These are phyloP conservation scores for Melanerpes aurifrons DNA, from an alignment of 2,113 vertebrate genomes.

Conservation along the genomic window DNA sequence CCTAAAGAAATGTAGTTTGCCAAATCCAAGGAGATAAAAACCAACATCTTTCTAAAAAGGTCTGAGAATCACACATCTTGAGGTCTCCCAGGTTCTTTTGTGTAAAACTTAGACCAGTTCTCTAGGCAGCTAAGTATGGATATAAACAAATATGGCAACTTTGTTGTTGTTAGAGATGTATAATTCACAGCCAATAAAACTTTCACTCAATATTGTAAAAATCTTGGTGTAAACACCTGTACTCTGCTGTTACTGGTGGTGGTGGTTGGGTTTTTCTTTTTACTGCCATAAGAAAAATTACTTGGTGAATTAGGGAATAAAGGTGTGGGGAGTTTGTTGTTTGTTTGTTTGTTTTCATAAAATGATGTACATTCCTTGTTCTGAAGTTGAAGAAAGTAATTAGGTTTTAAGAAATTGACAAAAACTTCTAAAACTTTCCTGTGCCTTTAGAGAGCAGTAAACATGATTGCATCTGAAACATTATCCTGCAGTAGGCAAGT, in stretches of 20 bases:
- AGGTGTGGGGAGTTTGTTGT: neutral
- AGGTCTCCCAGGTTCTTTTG: accelerated
- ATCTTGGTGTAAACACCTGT: neutral
- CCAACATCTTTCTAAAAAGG: neutral
- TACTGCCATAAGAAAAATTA: neutral
- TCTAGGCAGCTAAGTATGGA: neutral
- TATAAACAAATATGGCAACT: neutral
- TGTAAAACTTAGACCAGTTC: neutral
- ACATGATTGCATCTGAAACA: neutral
- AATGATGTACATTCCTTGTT: neutral
- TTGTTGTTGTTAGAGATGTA: neutral
- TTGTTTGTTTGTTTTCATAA: neutral
- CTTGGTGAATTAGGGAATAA: neutral
- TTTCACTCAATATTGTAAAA: neutral
- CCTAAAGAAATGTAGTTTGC: neutral
- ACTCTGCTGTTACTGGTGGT: neutral
- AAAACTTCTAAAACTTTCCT: neutral
- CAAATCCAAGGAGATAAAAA: neutral
- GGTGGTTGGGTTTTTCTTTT: neutral
- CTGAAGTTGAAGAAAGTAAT: slow-evolving; percentile 48
- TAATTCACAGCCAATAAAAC: neutral
- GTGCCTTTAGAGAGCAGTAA: slow-evolving; percentile 40
- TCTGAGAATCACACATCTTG: neutral
- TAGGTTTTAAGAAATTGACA: slow-evolving; percentile 45
- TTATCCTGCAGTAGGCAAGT: slow-evolving; percentile 36